A percentile compares a stretch with the other conserved stretches of the same genome.
Evolutionary conservation across 2,113 vertebrate genomes (phyloP).

Genomic region (Paramisgurnus dabryanus): DNA sequence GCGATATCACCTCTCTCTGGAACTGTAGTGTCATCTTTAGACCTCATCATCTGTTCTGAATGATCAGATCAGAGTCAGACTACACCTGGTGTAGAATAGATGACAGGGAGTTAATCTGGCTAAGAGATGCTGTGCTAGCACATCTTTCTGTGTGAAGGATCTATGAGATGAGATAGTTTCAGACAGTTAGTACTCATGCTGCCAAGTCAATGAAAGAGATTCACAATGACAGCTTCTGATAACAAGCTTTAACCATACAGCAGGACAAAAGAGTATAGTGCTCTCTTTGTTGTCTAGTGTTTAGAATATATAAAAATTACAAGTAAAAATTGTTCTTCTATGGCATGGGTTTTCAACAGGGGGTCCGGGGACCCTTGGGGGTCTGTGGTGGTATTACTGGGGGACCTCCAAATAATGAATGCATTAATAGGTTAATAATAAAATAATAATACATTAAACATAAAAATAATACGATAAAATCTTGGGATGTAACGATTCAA

Average conservation of each 20-base stretch:
- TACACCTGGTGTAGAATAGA: conserved; percentile 36
- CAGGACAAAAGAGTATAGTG: conserved; percentile 12
- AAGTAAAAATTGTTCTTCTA: no score
- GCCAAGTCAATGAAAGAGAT: conserved; percentile 32
- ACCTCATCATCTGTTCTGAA: conserved; percentile 4
- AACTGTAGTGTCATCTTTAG: not conserved
- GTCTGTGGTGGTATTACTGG: no score
- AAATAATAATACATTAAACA: no score
- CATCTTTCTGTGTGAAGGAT: conserved; percentile 28
- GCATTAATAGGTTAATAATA: no score
- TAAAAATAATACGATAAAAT: no score
- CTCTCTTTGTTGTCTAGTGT: conserved; percentile 4
- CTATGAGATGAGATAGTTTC: conserved; percentile 31
- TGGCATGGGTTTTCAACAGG: no score
- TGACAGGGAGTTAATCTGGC: conserved; percentile 46
- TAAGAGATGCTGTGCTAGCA: conserved; percentile 6
- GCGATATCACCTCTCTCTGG: not conserved
- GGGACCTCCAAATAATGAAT: no score
- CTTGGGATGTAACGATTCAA: no score
- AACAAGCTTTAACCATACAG: conserved; percentile 37
- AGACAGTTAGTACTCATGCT: conserved; percentile 23
- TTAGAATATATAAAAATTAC: not conserved
- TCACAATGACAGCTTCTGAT: conserved; percentile 37
- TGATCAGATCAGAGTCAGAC: conserved; percentile 34
- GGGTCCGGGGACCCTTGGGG: no score